Conservation (phyloP, 2,888 invertebrate species). For the Prenolepis imparis region DNA sequence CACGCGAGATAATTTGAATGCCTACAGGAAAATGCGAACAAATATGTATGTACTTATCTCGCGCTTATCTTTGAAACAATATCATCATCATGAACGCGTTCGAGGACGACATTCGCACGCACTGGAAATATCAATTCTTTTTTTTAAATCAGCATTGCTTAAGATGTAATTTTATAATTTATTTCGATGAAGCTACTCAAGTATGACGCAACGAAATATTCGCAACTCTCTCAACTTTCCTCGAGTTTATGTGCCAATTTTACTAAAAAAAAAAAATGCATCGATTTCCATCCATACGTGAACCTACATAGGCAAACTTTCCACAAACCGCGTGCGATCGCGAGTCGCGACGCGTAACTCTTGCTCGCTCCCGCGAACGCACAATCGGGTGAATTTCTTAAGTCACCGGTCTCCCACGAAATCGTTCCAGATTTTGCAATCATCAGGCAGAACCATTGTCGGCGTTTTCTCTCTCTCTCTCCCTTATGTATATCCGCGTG, state of each 20-base stretch:
- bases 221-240: background rate
- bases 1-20: background rate
- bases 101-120: background rate
- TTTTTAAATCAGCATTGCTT: background rate
- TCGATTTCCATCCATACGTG: background rate
- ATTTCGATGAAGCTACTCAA: background rate
- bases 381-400: constrained; percentile 78
- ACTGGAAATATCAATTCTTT: background rate
- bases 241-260: background rate
- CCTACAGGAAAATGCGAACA: background rate
- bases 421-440: constrained; percentile 80
- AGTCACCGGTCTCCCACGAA: constrained; percentile 74
- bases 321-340: constrained; percentile 66
- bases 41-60: constrained; percentile 1
- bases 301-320: constrained; percentile 50
- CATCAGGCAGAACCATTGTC: constrained; percentile 72
- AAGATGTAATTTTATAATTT: constrained; percentile 13
- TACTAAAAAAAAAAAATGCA: background rate
- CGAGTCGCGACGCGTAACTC: constrained; percentile 53
- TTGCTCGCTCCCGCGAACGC: constrained; percentile 53
- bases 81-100: background rate
- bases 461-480: constrained; percentile 24
- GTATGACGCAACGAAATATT: background rate
- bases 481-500: constrained; percentile 44
- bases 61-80: constrained; percentile 12